Conservation (phyloP, 1,140 invertebrate species). For the Littorina saxatilis region DNA sequence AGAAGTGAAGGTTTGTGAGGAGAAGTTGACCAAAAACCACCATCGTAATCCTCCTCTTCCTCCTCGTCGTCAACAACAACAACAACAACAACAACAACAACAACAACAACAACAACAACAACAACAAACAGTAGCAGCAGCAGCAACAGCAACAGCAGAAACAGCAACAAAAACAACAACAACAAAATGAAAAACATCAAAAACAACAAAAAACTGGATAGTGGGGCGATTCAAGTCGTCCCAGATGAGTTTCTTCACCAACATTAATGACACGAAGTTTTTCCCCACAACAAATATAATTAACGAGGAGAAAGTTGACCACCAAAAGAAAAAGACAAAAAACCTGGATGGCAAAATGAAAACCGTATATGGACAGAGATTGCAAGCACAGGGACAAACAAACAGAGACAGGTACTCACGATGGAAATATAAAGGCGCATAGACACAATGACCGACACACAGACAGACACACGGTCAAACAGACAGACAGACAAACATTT, state of each 20-base stretch:
- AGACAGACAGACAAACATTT: not conserved
- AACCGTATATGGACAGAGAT: too few relatives aligned
- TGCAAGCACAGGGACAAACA: too few relatives aligned
- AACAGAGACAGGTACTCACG: too few relatives aligned
- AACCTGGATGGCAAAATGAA: not conserved
- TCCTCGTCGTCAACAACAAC: not conserved
- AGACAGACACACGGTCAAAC: not conserved
- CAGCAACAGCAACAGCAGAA: too few relatives aligned
- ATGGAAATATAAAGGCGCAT: too few relatives aligned
- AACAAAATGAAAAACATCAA: not conserved
- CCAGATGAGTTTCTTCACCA: too few relatives aligned
- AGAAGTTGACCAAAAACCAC: too few relatives aligned
- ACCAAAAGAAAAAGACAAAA: not conserved
- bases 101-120: not conserved
- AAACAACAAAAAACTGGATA: too few relatives aligned
- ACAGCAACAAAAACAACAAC: too few relatives aligned
- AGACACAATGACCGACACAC: not conserved
- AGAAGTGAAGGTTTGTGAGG: not conserved
- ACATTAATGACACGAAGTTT: too few relatives aligned
- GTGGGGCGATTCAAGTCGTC: too few relatives aligned
- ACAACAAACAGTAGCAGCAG: not conserved
- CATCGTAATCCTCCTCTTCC: not conserved
- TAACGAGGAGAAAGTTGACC: not conserved
- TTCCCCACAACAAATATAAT: too few relatives aligned
- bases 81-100: not conserved